Conservation (phyloP, 2,888 invertebrate genomes). For the Drosophila nr. medialis region DNA sequence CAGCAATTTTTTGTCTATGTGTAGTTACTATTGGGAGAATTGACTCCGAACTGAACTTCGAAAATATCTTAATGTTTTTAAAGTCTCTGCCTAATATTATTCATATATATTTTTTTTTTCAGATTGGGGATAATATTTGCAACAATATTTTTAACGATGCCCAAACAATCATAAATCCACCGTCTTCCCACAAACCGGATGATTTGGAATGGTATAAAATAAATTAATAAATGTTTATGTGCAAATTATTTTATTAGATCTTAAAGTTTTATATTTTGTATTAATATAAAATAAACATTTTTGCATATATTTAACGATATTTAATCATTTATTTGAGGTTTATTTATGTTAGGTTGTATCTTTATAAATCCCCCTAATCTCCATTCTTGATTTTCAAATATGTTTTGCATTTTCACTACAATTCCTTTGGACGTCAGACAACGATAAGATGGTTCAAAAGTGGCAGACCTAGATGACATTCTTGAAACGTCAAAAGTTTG, state of each 20-base stretch:
- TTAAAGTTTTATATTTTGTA: constrained; percentile 77
- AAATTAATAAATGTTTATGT: constrained; percentile 76
- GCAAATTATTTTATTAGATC: constrained; percentile 71
- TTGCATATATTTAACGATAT: constrained; percentile 62
- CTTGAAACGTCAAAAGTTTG: background rate
- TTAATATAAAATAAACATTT: constrained; percentile 77
- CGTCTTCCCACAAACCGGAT: constrained; percentile 90
- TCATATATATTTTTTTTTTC: constrained; percentile 15
- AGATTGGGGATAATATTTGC: constrained; percentile 94
- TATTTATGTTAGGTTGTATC: background rate
- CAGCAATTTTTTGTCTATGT: too few relatives aligned
- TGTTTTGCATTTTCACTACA: background rate
- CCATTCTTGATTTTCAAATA: background rate
- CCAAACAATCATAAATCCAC: constrained; percentile 94
- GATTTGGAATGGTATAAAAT: constrained; percentile 85
- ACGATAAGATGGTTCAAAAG: background rate
- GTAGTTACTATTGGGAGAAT: background rate
- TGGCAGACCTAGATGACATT: background rate
- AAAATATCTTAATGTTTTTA: background rate
- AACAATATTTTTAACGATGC: constrained; percentile 95
- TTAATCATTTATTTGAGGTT: background rate
- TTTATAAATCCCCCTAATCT: background rate
- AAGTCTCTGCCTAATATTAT: background rate
- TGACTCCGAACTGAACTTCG: background rate
- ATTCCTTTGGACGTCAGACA: background rate